Base-by-base conservation (phyloP, 2,113 vertebrate genomes). In the Perca flavescens region DNA sequence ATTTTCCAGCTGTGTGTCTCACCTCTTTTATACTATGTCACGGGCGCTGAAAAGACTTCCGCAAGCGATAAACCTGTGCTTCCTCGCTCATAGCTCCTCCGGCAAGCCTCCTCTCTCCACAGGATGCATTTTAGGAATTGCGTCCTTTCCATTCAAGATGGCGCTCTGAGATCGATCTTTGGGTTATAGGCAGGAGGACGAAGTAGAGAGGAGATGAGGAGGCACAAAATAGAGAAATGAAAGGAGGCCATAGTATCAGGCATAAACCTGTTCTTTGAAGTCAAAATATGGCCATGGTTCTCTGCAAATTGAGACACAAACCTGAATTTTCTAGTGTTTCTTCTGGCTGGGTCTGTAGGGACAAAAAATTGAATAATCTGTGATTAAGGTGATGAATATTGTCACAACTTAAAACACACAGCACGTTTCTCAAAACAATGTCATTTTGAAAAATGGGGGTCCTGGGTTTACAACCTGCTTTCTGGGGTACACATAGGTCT, bases 331-430 rank as follows among this genome's bases (percentile, higher is more conserved):
- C 12, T 10, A 15, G n/a, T 15, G 62, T 77, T 80, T 74, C 56
- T 40, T 77, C 56, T n/a, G 34, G 19, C 56, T 31, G 40, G 16
- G 21, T 65, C 56, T 72, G 19, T 28, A 19, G 28, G 22, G 77
- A 50, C 2, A 0, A 66, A 31, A 34, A 47, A 31, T n/a, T 62
- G 47, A 65, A 43, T 62, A 61, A 66, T 83, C 28, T 52, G n/a
- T 6, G 28, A 28, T 28, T 28, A 28, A 25, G 43, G 47, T 74
- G 47, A 25, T 71, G 53, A 82, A 71, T 65, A 49, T 60, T 34
- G 46, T 60, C 22, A 54, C 57, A 65, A 74, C 17, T 40, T 65
- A 49, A 69, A 63, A 74, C 25, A 19, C 28, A 57, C 57, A 58
- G 50, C 54, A 53, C 19, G 57, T 50, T 73, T 52, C 53, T 56